Evolutionary conservation across 2,797 vertebrate species (phyloP), one percentile per base, ranked within the genome.

Genomic region (Cyprinodon diabolis): DNA sequence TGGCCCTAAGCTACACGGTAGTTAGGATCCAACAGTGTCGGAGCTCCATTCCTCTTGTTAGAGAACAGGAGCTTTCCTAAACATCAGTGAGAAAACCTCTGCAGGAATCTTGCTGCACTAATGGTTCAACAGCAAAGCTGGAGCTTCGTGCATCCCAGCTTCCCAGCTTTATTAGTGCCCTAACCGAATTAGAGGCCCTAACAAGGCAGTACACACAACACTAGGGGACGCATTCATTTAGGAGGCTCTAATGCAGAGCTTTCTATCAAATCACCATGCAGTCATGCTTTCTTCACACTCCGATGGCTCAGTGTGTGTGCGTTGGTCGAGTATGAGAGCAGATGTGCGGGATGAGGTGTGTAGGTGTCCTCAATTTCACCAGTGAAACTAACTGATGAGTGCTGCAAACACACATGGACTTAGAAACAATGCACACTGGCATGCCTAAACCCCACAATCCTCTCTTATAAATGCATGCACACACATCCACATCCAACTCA

Each of bases 321-420:
- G 57, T 52, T 74, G 67, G 66, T 60, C 65, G 65, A 51, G 70
- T 74, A 68, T 76, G 72, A 25, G 70, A 84, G 75, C 86, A 90
- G 87, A 86, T 89, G 89, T 82, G 78, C 74, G 75, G 80, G 77
- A 87, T 78, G 82, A 80, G 84, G 88, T 85, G 85, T 85, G 88
- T 90, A 82, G 79, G 85, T 89, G 87, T 84, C 88, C 78, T 86
- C 83, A 86, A 79, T 87, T 84, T 79, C 86, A 86, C 78, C 81
- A 89, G 85, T 66, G 19, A 72, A 79, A 87, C 85, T 90, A 91
- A 92, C 85, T 90, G 89, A 92, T 92, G 89, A 90, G 85, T 69
- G 70, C 60, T 57, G 56, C 71, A 57, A 79, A 74, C 68, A 54
- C 70, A 65, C 70, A 45, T 14, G 35, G 12, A 48, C 82, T 71